These are phyloP conservation scores for Tetraneura akinire DNA, from an alignment of 1,140 invertebrate species.

Conservation along the genomic window DNA sequence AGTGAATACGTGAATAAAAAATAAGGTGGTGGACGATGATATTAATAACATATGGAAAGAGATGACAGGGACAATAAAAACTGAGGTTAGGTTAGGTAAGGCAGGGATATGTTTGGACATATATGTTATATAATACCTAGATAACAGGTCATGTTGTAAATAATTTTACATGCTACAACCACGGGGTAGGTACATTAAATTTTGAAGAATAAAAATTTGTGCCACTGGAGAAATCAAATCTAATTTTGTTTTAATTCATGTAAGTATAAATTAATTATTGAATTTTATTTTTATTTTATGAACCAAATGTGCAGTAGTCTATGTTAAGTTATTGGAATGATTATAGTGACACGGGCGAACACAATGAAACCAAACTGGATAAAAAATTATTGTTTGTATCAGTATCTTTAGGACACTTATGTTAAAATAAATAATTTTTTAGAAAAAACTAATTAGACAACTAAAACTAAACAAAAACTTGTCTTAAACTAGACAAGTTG, in stretches of 20 bases:
- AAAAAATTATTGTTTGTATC: constrained; percentile 68
- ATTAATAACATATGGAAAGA: too few species aligned
- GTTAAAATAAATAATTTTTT: constrained; percentile 66
- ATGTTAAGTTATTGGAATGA: constrained; percentile 70
- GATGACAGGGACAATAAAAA: too few species aligned
- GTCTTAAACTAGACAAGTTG: constrained; percentile 59
- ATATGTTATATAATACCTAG: too few species aligned
- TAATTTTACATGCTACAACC: constrained; percentile 65
- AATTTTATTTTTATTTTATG: not conserved
- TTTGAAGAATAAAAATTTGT: constrained; percentile 63
- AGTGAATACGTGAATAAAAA: too few species aligned
- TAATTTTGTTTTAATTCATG: constrained; percentile 74
- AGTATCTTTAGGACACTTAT: constrained; percentile 71
- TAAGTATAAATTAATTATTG: constrained; percentile 60
- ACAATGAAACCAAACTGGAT: constrained; percentile 71
- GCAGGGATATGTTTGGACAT: too few species aligned
- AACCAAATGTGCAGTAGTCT: not conserved
- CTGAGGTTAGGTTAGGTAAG: too few species aligned
- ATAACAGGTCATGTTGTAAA: constrained; percentile 70
- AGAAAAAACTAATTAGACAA: too few species aligned
- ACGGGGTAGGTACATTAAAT: constrained; percentile 64
- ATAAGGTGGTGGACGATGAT: too few species aligned
- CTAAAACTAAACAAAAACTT: too few species aligned
- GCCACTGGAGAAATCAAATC: constrained; percentile 63
- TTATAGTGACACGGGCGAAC: constrained; percentile 71